Base-by-base conservation (phyloP, 1,140 invertebrate genomes). In the Solenopsis fugax region DNA sequence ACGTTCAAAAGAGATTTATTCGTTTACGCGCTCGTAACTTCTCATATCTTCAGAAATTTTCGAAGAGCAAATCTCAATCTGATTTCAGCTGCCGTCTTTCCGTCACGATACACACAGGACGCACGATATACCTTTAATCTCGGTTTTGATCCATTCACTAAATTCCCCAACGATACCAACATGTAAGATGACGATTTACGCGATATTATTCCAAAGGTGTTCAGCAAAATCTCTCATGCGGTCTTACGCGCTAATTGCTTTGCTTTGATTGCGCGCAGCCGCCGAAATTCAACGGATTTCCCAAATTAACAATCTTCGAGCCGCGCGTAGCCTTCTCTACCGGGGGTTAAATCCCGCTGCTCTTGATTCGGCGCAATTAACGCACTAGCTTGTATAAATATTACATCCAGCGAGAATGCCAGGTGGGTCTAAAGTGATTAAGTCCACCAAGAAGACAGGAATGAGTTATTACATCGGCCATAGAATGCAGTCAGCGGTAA, bases 271-370 rank as follows among this genome's bases (percentile, higher is more conserved):
- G 67, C 69, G 54, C 64, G 37, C 48, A 71, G 64, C 64, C 34
- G 18, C 54, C 54, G 67, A 82, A 82, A 82, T 73, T 81, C 69
- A 60, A 84, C 80, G 80, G 69, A 73, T 84, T 75, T 75, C 80
- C 69, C 54, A 84, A 84, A 84, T 84, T 75, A 84, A 84, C 80
- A 60, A 84, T 84, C 80, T 84, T 75, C 69, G 80, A 84, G 69
- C 69, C 54, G 7, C 69, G 80, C 54, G 67, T 37, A 73, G 21
- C 56, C 52, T 73, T 41, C 41, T 50, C 76, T 48, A 37, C 37
- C 65, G 41, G 21, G 37, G 13, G 41, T 75, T 84, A 84, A 75
- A 84, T 21, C 69, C 80, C n/a, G 18, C 69, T 54, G 64, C 67
- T 60, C 67, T 62, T 48, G 80, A 82, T 82, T 72, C 80, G 80